Conservation (phyloP, 2,113 vertebrate species). For the Stigmatopora nigra region DNA sequence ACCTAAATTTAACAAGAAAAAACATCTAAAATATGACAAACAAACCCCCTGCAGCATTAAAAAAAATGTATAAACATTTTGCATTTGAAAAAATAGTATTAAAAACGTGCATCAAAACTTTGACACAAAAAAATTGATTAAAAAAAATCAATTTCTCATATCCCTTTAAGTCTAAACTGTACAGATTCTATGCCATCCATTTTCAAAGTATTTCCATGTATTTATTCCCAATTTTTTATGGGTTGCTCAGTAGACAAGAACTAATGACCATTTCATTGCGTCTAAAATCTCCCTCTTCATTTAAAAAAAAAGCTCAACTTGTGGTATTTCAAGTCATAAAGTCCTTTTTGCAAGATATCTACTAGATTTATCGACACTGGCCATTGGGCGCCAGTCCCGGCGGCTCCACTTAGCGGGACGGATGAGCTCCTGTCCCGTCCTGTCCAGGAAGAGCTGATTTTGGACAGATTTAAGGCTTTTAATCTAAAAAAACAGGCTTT, state of each 20-base stretch:
- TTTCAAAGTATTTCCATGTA: not conserved
- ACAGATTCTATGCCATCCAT: not conserved
- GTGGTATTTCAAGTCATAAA: not conserved
- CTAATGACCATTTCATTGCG: not conserved
- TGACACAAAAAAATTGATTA: too few relatives aligned
- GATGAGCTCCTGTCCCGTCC: not conserved
- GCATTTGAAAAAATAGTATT: too few relatives aligned
- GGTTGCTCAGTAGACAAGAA: not conserved
- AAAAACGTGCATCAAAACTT: too few relatives aligned
- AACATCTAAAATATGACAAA: too few relatives aligned
- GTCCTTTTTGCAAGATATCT: not conserved
- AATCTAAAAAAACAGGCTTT: not conserved
- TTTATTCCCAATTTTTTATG: not conserved
- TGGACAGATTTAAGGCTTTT: constrained; percentile 2
- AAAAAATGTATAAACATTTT: too few relatives aligned
- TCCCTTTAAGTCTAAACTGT: too few relatives aligned
- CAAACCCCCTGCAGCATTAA: too few relatives aligned
- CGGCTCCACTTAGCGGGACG: not conserved
- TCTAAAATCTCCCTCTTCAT: not conserved
- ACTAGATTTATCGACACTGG: not conserved
- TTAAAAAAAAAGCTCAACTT: not conserved
- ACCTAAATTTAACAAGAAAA: too few relatives aligned
- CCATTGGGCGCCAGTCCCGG: not conserved
- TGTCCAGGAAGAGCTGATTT: not conserved
- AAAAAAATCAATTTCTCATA: too few relatives aligned